Evolutionary conservation across 53 echinoderm and acorn worm genomes (phyloP).

Genomic region (Apostichopus leukothele): DNA sequence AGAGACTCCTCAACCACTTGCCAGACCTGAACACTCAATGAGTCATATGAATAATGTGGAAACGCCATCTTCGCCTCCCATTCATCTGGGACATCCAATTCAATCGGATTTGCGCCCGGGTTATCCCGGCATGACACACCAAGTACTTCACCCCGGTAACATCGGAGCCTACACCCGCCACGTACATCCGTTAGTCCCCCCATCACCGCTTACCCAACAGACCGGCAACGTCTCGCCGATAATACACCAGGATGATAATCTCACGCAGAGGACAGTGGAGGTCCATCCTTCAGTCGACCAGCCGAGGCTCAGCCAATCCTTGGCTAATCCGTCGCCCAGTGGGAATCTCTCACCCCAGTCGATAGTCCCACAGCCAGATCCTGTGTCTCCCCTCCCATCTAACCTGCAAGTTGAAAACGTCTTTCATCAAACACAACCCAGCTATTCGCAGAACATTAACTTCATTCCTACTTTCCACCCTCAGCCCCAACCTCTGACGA

Average conservation of each 20-base stretch:
- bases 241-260: constrained; percentile 24
- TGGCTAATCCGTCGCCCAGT: not conserved
- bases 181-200: not conserved
- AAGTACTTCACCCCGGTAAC: constrained; percentile 6
- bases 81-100: not conserved
- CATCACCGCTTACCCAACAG: constrained; percentile 22
- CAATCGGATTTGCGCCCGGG: constrained; percentile 8
- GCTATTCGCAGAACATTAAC: constrained; percentile 31
- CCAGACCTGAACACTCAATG: constrained; percentile 19
- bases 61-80: not conserved
- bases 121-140: constrained; percentile 6
- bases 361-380: constrained; percentile 33
- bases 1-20: not conserved
- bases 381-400: constrained; percentile 17
- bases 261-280: not conserved
- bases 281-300: not conserved
- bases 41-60: not conserved
- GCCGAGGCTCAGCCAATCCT: not conserved
- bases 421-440: constrained; percentile 24
- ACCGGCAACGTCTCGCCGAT: constrained; percentile 1
- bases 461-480: constrained; percentile 33
- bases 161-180: not conserved
- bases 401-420: constrained; percentile 32
- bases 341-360: constrained; percentile 26
- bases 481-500: constrained; percentile 37